Evolutionary conservation across 2,113 vertebrate genomes (phyloP).

Genomic region (Turnix velox): DNA sequence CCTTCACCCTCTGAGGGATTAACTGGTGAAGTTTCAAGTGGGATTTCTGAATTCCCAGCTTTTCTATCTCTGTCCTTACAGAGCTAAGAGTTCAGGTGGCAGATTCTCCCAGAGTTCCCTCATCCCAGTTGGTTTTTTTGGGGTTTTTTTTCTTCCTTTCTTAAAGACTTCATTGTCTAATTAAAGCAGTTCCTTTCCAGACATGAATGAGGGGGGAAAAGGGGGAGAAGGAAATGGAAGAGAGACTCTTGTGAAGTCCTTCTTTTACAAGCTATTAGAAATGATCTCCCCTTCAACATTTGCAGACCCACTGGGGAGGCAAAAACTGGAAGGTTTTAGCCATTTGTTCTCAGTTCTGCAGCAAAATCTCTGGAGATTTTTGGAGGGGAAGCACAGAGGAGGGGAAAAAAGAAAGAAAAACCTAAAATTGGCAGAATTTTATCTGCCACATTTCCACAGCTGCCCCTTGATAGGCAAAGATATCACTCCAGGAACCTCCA

Average conservation of each 20-base stretch:
- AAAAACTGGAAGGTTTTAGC: background rate
- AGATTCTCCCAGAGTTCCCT: background rate
- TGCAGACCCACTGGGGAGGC: background rate
- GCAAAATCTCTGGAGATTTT: background rate
- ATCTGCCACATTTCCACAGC: background rate
- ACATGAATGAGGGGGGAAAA: background rate
- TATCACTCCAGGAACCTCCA: background rate
- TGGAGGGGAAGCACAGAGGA: background rate
- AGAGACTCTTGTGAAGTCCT: fast-evolving
- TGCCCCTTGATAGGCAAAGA: background rate
- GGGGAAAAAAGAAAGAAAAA: no score
- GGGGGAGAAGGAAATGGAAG: background rate
- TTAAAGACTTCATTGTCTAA: background rate
- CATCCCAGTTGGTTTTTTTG: background rate
- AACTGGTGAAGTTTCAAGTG: background rate
- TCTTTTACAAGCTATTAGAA: background rate
- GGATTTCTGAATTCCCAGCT: background rate
- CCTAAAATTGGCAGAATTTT: background rate
- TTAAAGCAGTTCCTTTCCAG: background rate
- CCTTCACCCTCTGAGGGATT: background rate
- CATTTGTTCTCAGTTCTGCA: background rate
- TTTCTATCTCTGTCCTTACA: background rate
- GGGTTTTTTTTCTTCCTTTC: no score
- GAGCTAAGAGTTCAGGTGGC: background rate
- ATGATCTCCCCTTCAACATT: background rate